A percentile compares a stretch with the other conserved stretches of the same genome.
These are phyloP conservation scores for Cossypha dichroa DNA, from an alignment of 2,797 vertebrate genomes.

Conservation along the genomic window DNA sequence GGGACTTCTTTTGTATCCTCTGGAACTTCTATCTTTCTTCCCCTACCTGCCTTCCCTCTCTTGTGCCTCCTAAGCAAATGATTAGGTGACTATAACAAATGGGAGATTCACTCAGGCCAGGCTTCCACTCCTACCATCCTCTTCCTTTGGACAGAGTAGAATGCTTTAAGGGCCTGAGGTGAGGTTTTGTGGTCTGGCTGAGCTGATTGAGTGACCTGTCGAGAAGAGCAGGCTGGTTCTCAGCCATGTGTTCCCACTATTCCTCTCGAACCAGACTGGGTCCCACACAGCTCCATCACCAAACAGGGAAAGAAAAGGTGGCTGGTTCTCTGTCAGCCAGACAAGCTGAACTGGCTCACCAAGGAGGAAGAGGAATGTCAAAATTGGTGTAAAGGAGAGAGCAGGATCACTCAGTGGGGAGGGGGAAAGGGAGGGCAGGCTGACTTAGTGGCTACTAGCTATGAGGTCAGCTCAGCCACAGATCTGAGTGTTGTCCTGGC, in stretches of 20 bases:
- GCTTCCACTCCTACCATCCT: not conserved
- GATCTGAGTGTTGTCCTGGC: not conserved
- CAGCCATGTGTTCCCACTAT: not conserved
- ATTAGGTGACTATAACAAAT: not conserved
- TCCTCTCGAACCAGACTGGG: not conserved
- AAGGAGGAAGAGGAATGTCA: not conserved
- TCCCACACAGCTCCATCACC: not conserved
- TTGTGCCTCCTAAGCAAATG: not conserved
- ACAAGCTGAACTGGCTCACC: not conserved
- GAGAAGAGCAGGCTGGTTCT: not conserved
- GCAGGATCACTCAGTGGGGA: not conserved
- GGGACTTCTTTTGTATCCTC: not conserved
- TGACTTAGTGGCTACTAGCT: not conserved
- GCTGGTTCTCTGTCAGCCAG: not conserved
- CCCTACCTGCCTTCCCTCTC: not conserved
- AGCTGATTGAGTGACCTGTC: not conserved
- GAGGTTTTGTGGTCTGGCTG: not conserved
- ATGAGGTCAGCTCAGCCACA: constrained; percentile 2
- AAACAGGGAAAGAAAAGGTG: not conserved
- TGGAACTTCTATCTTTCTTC: not conserved
- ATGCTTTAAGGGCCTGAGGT: not conserved
- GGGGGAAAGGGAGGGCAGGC: not conserved
- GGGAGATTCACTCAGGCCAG: not conserved
- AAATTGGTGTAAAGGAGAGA: not conserved
- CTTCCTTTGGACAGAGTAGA: not conserved